Base-by-base conservation (phyloP, 2,797 vertebrate genomes). In the Anableps anableps region DNA sequence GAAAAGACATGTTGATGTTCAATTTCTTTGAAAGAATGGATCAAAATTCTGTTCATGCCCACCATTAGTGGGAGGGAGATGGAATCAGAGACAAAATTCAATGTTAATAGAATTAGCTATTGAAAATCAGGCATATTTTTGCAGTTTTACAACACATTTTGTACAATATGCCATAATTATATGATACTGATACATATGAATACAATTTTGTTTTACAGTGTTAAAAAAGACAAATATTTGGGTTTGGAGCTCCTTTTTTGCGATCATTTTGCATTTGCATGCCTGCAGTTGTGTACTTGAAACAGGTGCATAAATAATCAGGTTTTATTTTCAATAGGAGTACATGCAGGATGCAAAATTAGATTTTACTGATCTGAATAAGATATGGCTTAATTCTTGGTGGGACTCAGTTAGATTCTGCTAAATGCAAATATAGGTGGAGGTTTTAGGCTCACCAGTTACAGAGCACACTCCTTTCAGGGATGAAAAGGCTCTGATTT, bases 381-480 rank as follows among this genome's bases (percentile, higher is more conserved):
- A 87, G 68, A n/a, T 21, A 21, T 6, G 84, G 82, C 78, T 58
- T 58, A 36, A 80, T 47, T 7, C 55, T 1, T 48, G 88, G 75
- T 83, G 74, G 78, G 62, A 43, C 81, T 75, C 74, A 75, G 83
- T 85, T 80, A 80, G 82, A 83, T 81, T 88, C 87, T 86, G 87
- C 80, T 72, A 85, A 89, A 92, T 94, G 93, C 85, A 92, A 93
- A 94, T 89, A 82, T 74, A 64, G 84, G 62, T 14, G 51, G 82
- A 26, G 80, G 86, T 80, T 87, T 93, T 90, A 83, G 91, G 90
- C 92, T 88, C 90, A 90, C 89, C 86, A 86, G 92, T 93, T 94
- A 93, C 84, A 83, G 85, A 91, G 88, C 82, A 72, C 53, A 11
- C 60, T 82, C 84, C 78, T 77, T 85, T 81, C 50, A 72, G 90